These are phyloP conservation scores for Drosophila burlai DNA, from an alignment of 1,140 invertebrate species.

Conservation along the genomic window DNA sequence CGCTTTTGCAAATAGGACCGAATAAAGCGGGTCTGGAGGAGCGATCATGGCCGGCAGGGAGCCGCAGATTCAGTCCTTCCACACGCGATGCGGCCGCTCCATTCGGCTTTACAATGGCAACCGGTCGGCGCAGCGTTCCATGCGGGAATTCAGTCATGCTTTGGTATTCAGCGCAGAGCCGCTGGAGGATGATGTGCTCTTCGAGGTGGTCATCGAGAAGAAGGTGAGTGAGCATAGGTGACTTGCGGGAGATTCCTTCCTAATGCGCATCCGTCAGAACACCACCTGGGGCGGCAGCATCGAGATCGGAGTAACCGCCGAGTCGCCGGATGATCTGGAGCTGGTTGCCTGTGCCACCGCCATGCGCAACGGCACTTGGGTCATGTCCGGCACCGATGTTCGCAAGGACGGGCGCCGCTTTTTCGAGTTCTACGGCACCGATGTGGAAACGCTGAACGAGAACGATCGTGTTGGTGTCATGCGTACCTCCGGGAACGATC, in stretches of 20 bases:
- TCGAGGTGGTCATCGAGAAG: conserved; percentile 95
- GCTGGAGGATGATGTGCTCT: conserved; percentile 92
- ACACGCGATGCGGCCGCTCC: conserved; percentile 92
- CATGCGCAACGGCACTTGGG: conserved; percentile 94
- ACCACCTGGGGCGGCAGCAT: conserved; percentile 95
- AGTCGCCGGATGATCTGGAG: conserved; percentile 92
- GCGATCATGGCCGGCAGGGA: conserved; percentile 46
- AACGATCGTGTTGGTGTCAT: conserved; percentile 94
- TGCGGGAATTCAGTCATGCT: conserved; percentile 93
- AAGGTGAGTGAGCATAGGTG: conserved; percentile 87
- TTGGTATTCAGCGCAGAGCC: conserved; percentile 94
- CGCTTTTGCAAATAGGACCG: not conserved
- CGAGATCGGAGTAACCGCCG: conserved; percentile 95
- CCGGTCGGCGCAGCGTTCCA: conserved; percentile 91
- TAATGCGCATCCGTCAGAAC: conserved; percentile 85
- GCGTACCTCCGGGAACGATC: conserved; percentile 91
- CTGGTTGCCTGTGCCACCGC: conserved; percentile 94
- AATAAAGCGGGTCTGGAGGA: conserved; percentile 3
- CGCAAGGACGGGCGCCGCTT: conserved; percentile 92
- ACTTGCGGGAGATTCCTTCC: not conserved
- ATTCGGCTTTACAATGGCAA: conserved; percentile 93
- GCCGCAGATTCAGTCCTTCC: conserved; percentile 87
- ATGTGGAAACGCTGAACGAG: conserved; percentile 93
- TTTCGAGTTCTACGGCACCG: conserved; percentile 93
- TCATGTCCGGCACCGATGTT: conserved; percentile 94